Base-by-base conservation (phyloP, 2,113 vertebrate genomes). In the Ceratotherium simum region DNA sequence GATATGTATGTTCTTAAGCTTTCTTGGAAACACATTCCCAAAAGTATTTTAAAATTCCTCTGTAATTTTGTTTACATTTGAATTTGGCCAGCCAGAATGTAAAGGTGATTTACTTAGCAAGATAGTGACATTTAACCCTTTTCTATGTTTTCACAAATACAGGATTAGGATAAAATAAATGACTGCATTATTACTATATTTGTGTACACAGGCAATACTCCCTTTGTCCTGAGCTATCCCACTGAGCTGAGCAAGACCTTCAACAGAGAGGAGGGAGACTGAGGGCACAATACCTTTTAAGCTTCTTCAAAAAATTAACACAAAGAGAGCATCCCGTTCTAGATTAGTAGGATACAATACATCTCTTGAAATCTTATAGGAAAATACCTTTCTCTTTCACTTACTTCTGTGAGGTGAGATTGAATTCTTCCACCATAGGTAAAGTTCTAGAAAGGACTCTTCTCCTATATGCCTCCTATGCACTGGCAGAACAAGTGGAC, bases 101-200 rank as follows among this genome's bases (percentile, higher is more conserved):
- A 80, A 83, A 83, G n/a, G 82, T 33, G 56, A 56, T 85, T 88
- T 79, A 46, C 42, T 83, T 67, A 86, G 16, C 14, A 90, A 94
- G 39, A 72, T 23, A 70, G 69, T 79, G 58, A 16, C 73, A 65
- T 90, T 89, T 85, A 89, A 94, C 78, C 36, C 20, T 76, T 76
- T 54, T n/a, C 10, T 65, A 11, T 83, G 33, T 93, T 96, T 95
- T 91, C 27, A 84, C 25, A 98, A 81, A 79, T 96, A n/a, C 6
- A 79, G 36, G 31, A 88, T 93, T 87, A 79, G 27, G 33, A 81
- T 48, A 78, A 84, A 75, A n/a, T 11, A 90, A 60, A 84, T 78
- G 54, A 25, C 12, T 36, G 33, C 10, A 36, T 27, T 67, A 36
- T 67, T 48, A 39, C 6, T 46, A 6, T 25, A 8, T 64, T 31